Base-by-base conservation (phyloP, 1,140 invertebrate species). In the Delia radicum region DNA sequence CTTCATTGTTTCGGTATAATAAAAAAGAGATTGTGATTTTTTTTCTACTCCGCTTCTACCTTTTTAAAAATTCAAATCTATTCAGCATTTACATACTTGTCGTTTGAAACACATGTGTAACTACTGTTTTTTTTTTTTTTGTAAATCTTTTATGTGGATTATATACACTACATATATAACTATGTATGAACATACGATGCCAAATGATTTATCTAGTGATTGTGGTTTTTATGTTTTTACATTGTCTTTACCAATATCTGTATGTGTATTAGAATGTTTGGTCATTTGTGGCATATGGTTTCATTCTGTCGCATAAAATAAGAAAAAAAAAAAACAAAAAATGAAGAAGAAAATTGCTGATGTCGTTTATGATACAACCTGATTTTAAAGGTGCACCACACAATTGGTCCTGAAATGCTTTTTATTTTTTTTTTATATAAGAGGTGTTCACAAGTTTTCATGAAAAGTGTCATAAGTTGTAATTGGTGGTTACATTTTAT, bases 151-250 rank as follows among this genome's bases (percentile, higher is more conserved):
- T 55, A 10, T 55, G 10, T 2, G n/a, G 48, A 55, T 55, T 55
- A 55, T n/a, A n/a, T 55, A 55, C n/a, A 55, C 48, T 55, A 18
- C 21, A 55, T 21, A 21, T 8, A 24, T 55, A 21, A 55, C 6
- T 24, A 7, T 55, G 7, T 21, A n/a, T 55, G 21, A 10, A 18
- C 24, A 55, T 8, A 55, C 8, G 21, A 8, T 55, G 21, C 2
- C 48, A 55, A 55, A 55, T 55, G 48, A 55, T 55, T 55, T 55
- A 55, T 55, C 48, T 55, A 55, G 48, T 55, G 48, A 55, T 55
- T 55, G 48, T 55, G 48, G 48, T 55, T 55, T 55, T 55, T 55
- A 55, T 55, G 48, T 55, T 55, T 55, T 55, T 55, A 55, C n/a
- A 55, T 55, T 18, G 37, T 15, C 37, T 42, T 10, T 42, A 42